Base-by-base conservation (phyloP, 2,797 vertebrate species). In the Oryzias dopingdopingensis region DNA sequence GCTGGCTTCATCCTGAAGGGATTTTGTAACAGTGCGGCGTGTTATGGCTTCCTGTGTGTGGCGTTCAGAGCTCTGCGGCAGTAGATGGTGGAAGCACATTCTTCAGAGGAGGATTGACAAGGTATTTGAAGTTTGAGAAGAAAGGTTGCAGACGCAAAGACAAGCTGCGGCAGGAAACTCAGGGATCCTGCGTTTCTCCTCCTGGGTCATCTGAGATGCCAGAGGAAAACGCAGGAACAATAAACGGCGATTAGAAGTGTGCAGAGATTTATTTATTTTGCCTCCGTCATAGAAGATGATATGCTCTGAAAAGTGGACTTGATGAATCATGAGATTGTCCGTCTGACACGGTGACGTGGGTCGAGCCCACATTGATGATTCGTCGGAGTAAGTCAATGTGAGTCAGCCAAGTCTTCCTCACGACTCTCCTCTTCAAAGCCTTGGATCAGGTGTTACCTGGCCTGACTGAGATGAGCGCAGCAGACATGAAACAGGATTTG, bases 251-350 rank as follows among this genome's bases (percentile, higher is more conserved):
- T 41, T 65, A 40, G 22, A 42, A 42, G 10, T 44, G 32, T 22
- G 41, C 24, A 18, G 59, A 57, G 6, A 47, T 45, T 22, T 48
- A 26, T 52, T 69, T 65, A 47, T 51, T 43, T 67, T 23, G 20
- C 15, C 15, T 40, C 48, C 7, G 41, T 29, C n/a, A 18, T 24
- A 24, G 52, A 50, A 47, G 47, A 42, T 46, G 29, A 50, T 37
- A 47, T 43, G 40, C 16, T 22, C 12, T 8, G n/a, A 41, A 43
- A 53, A 60, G 26, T n/a, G 46, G 42, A 61, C 48, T 16, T 52
- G 65, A 63, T 74, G 72, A 67, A 46, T 75, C 60, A 55, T 40
- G 24, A 4, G 4, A 0, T 16, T 56, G 58, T 69, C 41, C 67
- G 52, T 40, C n/a, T 1, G 22, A 56, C 53, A 24, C 32, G 6